Percentiles rank a stretch among this genome's conserved stretches.
phyloP scores from a whole-genome alignment of 2,113 vertebrate genomes.

The Colossoma macropomum region DNA sequence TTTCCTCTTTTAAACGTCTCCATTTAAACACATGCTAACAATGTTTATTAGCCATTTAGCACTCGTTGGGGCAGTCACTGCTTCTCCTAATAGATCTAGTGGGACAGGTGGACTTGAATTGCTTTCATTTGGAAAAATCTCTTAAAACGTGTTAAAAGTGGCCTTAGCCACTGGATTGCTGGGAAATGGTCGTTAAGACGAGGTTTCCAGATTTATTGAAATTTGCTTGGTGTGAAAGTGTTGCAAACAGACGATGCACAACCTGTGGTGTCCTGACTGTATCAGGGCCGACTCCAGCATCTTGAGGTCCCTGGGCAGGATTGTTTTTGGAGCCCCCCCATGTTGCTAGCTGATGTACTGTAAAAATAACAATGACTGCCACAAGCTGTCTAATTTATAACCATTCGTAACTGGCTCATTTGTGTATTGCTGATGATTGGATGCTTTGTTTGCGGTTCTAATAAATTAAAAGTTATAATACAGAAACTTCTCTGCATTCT shows the following conservation, averaged over 20 bases:
- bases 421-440: no score
- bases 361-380: no score
- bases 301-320: no score
- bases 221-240: background rate
- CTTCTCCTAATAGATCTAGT: conserved; percentile 39
- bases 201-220: conserved; percentile 18
- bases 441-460: no score
- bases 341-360: no score
- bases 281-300: background rate
- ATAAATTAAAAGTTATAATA: no score
- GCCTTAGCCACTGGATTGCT: conserved; percentile 23
- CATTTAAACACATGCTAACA: conserved; percentile 60
- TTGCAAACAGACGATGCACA: background rate
- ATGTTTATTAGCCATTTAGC: conserved; percentile 65
- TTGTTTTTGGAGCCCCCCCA: no score
- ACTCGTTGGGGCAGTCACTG: conserved; percentile 31
- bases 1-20: conserved; percentile 64
- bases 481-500: no score
- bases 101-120: conserved; percentile 40
- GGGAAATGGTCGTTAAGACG: conserved; percentile 25
- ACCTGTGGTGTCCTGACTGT: background rate
- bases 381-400: no score
- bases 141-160: conserved; percentile 30
- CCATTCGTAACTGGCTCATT: no score
- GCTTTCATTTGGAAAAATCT: conserved; percentile 41